These are phyloP conservation scores for Prinia subflava DNA, from an alignment of 2,113 vertebrate species.

Conservation along the genomic window DNA sequence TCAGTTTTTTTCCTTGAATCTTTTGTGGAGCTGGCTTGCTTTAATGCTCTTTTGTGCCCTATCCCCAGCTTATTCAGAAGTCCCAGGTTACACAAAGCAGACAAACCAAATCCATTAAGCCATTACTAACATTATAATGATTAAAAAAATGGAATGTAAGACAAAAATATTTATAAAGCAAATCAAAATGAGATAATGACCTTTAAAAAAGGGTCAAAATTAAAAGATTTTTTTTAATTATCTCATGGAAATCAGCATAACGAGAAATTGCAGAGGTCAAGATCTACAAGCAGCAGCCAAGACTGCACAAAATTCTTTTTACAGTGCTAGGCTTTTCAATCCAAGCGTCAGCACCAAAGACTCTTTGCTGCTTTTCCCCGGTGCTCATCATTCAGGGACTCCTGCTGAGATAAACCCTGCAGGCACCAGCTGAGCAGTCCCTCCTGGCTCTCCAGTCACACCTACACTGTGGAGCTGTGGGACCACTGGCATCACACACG, in stretches of 20 bases:
- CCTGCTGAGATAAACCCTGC: neutral
- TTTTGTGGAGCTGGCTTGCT: neutral
- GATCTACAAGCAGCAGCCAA: neutral
- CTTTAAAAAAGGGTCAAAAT: neutral
- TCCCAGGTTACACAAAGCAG: neutral
- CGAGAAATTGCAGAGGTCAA: neutral
- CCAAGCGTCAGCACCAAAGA: neutral
- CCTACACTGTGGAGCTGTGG: accelerated
- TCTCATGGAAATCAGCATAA: neutral
- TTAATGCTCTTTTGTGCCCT: neutral
- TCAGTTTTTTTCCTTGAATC: neutral
- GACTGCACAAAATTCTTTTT: neutral
- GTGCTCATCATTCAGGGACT: neutral
- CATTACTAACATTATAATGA: neutral
- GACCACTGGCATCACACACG: accelerated
- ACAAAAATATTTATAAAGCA: neutral
- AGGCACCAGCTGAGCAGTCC: neutral
- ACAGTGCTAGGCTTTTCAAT: neutral
- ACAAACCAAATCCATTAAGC: neutral
- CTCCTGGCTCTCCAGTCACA: neutral
- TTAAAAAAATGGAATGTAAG: neutral
- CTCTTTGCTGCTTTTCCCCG: neutral
- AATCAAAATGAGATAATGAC: neutral
- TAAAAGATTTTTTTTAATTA: neutral
- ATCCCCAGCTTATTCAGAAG: neutral